These are phyloP conservation scores for Lepus timidus DNA, from an alignment of 2,113 vertebrate genomes.

Conservation along the genomic window DNA sequence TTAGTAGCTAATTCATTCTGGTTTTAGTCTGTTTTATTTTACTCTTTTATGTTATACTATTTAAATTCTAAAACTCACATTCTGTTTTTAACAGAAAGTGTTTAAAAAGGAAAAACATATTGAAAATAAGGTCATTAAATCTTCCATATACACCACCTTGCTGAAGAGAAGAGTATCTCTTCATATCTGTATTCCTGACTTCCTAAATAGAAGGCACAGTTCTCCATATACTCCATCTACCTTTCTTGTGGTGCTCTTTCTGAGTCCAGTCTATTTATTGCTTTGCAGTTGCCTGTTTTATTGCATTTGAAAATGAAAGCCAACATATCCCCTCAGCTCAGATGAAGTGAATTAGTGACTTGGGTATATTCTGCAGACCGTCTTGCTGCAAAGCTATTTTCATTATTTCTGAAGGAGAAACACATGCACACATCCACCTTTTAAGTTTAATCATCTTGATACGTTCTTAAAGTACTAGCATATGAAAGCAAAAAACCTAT, in stretches of 20 bases:
- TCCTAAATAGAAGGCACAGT: background rate
- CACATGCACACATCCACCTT: background rate
- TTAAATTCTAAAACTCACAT: background rate
- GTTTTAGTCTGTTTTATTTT: background rate
- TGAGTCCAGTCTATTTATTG: background rate
- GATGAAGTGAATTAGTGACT: background rate
- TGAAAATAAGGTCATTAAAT: background rate
- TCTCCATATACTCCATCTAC: background rate
- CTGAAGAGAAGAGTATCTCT: background rate
- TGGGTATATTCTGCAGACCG: background rate
- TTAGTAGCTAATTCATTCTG: background rate
- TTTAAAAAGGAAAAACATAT: background rate
- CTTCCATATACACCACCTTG: background rate
- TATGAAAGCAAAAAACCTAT: background rate
- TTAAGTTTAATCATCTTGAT: background rate
- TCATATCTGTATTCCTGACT: background rate
- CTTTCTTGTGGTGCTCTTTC: background rate
- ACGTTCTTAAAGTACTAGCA: background rate
- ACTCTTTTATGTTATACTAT: background rate
- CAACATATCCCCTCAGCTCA: background rate
- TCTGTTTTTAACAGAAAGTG: background rate
- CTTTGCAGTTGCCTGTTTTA: background rate
- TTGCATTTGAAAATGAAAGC: slow-evolving; percentile 19
- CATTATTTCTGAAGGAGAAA: background rate
- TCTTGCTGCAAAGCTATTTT: background rate